Evolutionary conservation across 2,113 vertebrate genomes (phyloP).

Genomic region (Vidua chalybeata): DNA sequence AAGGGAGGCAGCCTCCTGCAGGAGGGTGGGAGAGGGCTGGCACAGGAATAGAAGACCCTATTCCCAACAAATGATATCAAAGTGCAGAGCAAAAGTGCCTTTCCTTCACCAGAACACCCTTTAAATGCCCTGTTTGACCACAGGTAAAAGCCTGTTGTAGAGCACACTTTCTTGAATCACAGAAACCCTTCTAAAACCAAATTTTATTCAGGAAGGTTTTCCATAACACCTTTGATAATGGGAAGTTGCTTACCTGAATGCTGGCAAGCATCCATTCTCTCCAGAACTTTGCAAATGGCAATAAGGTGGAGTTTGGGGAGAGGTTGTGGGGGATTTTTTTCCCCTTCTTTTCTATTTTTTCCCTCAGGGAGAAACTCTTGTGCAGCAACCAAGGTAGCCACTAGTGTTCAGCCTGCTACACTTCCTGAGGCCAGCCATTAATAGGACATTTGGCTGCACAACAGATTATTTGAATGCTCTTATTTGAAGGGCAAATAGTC

Average conservation of each 20-base stretch:
- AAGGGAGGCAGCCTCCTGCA: background rate
- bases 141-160: background rate
- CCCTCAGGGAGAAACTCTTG: background rate
- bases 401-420: background rate
- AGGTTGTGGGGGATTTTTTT: background rate
- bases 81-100: background rate
- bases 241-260: background rate
- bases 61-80: background rate
- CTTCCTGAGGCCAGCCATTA: background rate
- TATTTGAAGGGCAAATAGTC: conserved; percentile 4
- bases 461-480: background rate
- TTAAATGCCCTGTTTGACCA: background rate
- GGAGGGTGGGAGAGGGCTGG: background rate
- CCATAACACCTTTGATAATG: background rate
- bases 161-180: background rate
- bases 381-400: background rate
- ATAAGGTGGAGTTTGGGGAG: background rate
- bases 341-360: background rate
- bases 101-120: background rate
- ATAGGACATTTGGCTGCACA: background rate
- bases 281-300: background rate
- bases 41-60: background rate
- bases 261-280: background rate
- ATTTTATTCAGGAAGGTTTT: background rate
- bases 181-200: background rate